These are phyloP conservation scores for Matsumyia berberina DNA, from an alignment of 2,888 invertebrate species.

Conservation along the genomic window DNA sequence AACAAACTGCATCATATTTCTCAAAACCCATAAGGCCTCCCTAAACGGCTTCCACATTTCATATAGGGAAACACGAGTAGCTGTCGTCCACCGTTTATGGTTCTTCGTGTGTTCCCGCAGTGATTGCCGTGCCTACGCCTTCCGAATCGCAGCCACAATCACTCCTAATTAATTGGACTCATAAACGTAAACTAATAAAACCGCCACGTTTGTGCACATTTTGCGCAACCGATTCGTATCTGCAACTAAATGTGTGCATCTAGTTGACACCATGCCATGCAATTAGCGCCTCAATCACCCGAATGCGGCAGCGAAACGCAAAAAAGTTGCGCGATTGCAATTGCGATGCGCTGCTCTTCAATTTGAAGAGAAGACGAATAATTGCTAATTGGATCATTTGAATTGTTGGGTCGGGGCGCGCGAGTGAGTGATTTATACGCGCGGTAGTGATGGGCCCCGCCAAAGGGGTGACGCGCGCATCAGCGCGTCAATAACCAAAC, in stretches of 20 bases:
- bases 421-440: conserved; percentile 71
- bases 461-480: conserved; percentile 40
- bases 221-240: conserved; percentile 35
- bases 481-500: conserved; percentile 70
- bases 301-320: conserved; percentile 10
- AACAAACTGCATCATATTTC: too few species aligned
- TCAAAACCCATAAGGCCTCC: too few species aligned
- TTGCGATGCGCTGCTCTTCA: conserved; percentile 22
- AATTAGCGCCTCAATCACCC: conserved; percentile 74
- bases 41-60: background rate
- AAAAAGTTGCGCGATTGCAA: conserved; percentile 2
- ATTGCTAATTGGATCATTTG: conserved; percentile 77
- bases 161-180: conserved; percentile 69
- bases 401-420: conserved; percentile 57
- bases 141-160: conserved; percentile 20
- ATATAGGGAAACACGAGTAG: background rate
- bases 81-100: background rate
- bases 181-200: conserved; percentile 52
- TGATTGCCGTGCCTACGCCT: background rate
- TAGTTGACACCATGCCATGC: conserved; percentile 77
- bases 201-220: conserved; percentile 36
- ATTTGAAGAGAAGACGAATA: conserved; percentile 53
- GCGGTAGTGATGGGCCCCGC: conserved; percentile 35
- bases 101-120: background rate
- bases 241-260: conserved; percentile 46